Evolutionary conservation across 1,140 invertebrate genomes (phyloP), one percentile per base, ranked within the genome.

Genomic region (Cotesia chilonis): DNA sequence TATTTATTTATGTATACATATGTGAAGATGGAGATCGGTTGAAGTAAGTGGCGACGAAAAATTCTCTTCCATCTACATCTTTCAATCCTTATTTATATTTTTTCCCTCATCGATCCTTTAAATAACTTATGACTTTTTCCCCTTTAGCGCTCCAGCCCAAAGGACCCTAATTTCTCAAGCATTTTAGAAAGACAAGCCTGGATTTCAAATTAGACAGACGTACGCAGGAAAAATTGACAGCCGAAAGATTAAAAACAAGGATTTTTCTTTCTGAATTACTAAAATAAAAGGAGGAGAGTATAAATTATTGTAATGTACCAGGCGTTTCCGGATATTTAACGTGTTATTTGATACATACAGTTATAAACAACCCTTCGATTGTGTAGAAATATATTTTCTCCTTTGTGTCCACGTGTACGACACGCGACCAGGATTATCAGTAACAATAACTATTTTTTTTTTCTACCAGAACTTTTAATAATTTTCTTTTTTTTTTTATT

Each of bases 261-360:
- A 70, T 7, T 35, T 28, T 28, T 28, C 28, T 28, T 0, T 28
- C 28, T 28, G 28, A 28, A 28, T 28, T 28, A 28, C 28, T 59
- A 60, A 76, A 75, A 63, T 66, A 61, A 67, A 41, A 35, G 69
- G 60, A 68, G 47, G 41, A 73, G 71, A 54, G 1, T 51, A 52
- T 72, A 78, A 75, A 81, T 80, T 82, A 47, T 47, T 77, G 75
- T 70, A 78, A 74, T 14, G 77, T 76, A 78, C 77, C 76, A 77
- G 65, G 74, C 76, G 74, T 81, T 81, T 83, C 80, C 80, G 79
- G 79, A 74, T 78, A 77, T 68, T 81, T 80, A 78, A 71, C 67
- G 55, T 17, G 51, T 74, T 55, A 61, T 35, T 54, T 1, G 59
- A 60, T 61, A 35, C 12, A 66, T 7, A 60, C 55, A 28, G 37